phyloP scores from a whole-genome alignment of 2,797 vertebrate species.

The Margarornis squamiger region DNA sequence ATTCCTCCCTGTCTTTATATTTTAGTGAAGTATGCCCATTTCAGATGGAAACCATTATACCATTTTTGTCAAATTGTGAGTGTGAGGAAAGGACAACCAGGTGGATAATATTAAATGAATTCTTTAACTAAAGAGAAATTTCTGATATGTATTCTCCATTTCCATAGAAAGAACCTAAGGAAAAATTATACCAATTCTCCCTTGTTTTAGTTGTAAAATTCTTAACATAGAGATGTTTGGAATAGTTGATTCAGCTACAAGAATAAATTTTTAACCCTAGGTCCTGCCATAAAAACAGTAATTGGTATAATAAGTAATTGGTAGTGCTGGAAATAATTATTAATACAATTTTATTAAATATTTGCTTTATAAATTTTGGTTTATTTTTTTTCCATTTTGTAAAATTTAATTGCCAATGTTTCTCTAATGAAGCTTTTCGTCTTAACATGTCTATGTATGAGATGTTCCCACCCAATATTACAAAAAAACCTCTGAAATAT shows the following conservation, averaged over 20 bases:
- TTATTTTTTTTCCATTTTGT: background rate
- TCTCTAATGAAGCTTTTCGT: background rate
- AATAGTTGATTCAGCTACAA: background rate
- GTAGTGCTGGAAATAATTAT: background rate
- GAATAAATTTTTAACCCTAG: background rate
- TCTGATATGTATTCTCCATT: background rate
- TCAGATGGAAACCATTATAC: background rate
- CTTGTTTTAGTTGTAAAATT: background rate
- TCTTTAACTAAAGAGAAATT: background rate
- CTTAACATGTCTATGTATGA: background rate
- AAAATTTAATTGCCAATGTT: background rate
- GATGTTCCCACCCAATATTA: background rate
- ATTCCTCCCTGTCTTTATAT: background rate
- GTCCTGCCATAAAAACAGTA: background rate
- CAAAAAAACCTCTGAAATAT: background rate
- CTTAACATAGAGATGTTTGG: background rate
- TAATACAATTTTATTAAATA: background rate
- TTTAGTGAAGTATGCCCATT: background rate
- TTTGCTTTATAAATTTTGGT: background rate
- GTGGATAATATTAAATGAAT: background rate
- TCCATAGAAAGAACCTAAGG: background rate
- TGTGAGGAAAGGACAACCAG: background rate
- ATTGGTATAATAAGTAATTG: background rate
- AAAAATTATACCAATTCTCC: background rate
- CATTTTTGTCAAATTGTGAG: background rate